phyloP scores from a whole-genome alignment of 64 coral and sea anemone species.

The Montipora efflorescens region DNA sequence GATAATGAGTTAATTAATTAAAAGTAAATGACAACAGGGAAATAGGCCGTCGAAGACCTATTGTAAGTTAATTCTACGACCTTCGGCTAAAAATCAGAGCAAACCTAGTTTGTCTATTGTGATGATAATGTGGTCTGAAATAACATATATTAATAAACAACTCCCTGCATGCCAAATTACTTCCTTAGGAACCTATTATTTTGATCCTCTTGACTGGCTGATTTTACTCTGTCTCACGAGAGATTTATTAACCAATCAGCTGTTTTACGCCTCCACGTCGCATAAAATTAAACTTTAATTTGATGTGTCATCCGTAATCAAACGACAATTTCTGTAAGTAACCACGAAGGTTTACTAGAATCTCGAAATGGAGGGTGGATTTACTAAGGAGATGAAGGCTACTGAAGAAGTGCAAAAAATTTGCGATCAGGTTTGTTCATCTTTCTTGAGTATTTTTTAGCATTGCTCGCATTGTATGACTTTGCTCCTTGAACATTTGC shows the following conservation, averaged over 20 bases:
- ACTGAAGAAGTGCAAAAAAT: not conserved
- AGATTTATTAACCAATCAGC: not conserved
- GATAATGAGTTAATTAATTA: too few species aligned
- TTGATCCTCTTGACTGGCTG: too few species aligned
- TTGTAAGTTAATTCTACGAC: too few species aligned
- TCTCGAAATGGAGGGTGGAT: not conserved
- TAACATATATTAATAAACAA: not conserved
- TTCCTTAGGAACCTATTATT: not conserved
- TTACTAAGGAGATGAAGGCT: not conserved
- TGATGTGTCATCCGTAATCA: not conserved
- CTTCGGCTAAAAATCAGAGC: too few species aligned
- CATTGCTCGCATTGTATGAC: not conserved
- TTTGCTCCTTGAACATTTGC: too few species aligned
- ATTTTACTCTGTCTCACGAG: too few species aligned
- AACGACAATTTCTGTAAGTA: not conserved
- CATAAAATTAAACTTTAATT: not conserved
- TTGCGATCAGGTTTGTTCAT: not conserved
- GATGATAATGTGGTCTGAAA: not conserved
- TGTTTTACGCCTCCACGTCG: not conserved
- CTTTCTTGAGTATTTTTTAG: not conserved
- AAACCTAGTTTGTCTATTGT: not conserved
- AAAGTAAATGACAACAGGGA: too few species aligned
- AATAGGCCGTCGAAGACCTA: too few species aligned
- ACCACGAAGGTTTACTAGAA: not conserved
- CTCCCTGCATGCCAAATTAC: not conserved